These are phyloP conservation scores for Bovichtus diacanthus DNA, from an alignment of 2,797 vertebrate genomes.

Conservation along the genomic window DNA sequence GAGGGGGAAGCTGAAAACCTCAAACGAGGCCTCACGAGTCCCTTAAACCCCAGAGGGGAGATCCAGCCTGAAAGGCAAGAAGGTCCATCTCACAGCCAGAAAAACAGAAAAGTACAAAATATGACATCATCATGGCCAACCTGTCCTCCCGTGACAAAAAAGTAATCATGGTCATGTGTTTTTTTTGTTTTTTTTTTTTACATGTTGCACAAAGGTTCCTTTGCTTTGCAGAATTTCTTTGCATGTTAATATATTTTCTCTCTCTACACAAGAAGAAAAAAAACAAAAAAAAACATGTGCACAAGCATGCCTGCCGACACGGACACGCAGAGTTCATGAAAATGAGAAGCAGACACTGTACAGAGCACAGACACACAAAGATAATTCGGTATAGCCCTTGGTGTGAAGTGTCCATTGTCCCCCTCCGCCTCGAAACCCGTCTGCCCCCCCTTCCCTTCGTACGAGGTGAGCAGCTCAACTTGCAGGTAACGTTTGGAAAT, in stretches of 20 bases:
- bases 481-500: conserved; percentile 56
- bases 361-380: conserved; percentile 82
- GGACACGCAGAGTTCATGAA: conserved; percentile 55
- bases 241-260: conserved; percentile 57
- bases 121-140: conserved; percentile 65
- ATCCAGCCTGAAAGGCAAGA: conserved; percentile 32
- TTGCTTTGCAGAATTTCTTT: conserved; percentile 58
- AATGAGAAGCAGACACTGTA: conserved; percentile 75
- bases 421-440: conserved; percentile 15
- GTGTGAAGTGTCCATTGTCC: conserved; percentile 80
- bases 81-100: conserved; percentile 64
- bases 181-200: no score
- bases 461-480: conserved; percentile 73
- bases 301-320: conserved; percentile 69
- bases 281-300: conserved; percentile 21
- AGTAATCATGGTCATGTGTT: neutral
- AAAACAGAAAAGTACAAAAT: conserved; percentile 42
- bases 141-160: neutral
- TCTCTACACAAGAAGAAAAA: conserved; percentile 42
- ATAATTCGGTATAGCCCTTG: conserved; percentile 87
- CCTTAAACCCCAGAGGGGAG: conserved; percentile 27
- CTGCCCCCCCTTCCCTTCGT: conserved; percentile 29
- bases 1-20: conserved; percentile 28
- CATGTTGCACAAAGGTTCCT: conserved; percentile 38
- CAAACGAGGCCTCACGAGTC: conserved; percentile 32